These are phyloP conservation scores for Caradrina kadenii DNA, from an alignment of 2,888 invertebrate genomes.

Conservation along the genomic window DNA sequence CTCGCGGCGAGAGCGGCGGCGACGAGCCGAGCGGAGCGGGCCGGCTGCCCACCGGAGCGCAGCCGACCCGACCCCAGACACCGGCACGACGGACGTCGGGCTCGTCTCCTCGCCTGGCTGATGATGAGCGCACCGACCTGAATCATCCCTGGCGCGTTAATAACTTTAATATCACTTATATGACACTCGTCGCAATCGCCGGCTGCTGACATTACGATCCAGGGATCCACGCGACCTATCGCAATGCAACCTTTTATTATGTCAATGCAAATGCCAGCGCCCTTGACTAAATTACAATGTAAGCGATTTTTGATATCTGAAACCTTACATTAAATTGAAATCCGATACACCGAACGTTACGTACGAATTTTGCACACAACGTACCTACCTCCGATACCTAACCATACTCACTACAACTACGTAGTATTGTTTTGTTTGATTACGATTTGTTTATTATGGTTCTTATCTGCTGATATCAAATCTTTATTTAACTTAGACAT, in stretches of 20 bases:
- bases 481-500: slow-evolving; percentile 43
- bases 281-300: slow-evolving; percentile 56
- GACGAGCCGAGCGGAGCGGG: slow-evolving; percentile 45
- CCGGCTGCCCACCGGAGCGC: slow-evolving; percentile 62
- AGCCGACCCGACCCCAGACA: slow-evolving; percentile 53
- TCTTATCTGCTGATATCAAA: slow-evolving; percentile 53
- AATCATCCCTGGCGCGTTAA: slow-evolving; percentile 81
- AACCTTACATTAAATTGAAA: slow-evolving; percentile 48
- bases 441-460: slow-evolving; percentile 52
- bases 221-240: slow-evolving; percentile 43
- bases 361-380: slow-evolving; percentile 1
- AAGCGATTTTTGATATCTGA: slow-evolving; percentile 43
- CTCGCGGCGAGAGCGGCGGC: slow-evolving; percentile 69
- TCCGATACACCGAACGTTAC: slow-evolving; percentile 18
- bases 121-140: slow-evolving; percentile 83
- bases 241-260: slow-evolving; percentile 60
- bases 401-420: slow-evolving; percentile 1
- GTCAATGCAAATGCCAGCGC: slow-evolving; percentile 61
- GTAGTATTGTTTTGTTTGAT: slow-evolving; percentile 31
- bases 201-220: slow-evolving; percentile 23
- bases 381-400: background rate
- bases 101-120: slow-evolving; percentile 70
- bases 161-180: slow-evolving; percentile 64
- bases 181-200: slow-evolving; percentile 36
- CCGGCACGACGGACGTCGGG: slow-evolving; percentile 35